Percentiles rank a stretch among this genome's conserved stretches.
Conservation (phyloP, 2,797 vertebrate species). For the Gambelia wislizenii region DNA sequence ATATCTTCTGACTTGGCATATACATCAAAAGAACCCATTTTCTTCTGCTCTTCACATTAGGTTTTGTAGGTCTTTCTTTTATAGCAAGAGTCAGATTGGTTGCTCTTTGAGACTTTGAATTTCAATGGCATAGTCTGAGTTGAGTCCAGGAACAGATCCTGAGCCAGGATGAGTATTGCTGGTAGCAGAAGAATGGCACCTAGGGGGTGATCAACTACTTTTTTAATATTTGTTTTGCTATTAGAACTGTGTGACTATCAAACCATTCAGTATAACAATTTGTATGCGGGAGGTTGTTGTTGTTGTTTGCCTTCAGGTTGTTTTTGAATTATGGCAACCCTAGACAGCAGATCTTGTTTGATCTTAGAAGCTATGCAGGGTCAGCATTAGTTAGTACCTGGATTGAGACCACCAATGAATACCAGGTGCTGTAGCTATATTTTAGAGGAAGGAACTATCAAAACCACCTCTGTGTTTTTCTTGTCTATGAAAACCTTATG, state of each 20-base stretch:
- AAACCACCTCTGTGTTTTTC: no score
- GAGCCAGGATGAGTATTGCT: background rate
- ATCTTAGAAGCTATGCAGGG: no score
- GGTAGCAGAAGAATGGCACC: background rate
- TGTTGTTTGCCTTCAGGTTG: no score
- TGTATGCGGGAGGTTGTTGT: background rate
- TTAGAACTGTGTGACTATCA: background rate
- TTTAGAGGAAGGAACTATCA: no score
- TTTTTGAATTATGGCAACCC: no score
- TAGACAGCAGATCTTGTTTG: no score
- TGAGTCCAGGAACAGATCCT: background rate
- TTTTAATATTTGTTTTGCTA: background rate
- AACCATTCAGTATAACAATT: background rate
- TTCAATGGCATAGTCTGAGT: background rate
- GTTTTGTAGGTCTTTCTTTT: background rate
- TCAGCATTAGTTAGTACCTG: no score
- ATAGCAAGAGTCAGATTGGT: background rate
- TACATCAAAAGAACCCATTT: background rate
- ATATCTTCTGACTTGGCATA: background rate
- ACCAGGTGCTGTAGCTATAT: no score
- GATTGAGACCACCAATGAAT: no score
- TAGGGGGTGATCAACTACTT: background rate
- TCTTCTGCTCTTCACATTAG: background rate
- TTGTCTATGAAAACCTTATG: no score
- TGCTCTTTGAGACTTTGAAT: background rate